Base-by-base conservation (phyloP, 2,888 invertebrate species). In the Calephelis perditalis region DNA sequence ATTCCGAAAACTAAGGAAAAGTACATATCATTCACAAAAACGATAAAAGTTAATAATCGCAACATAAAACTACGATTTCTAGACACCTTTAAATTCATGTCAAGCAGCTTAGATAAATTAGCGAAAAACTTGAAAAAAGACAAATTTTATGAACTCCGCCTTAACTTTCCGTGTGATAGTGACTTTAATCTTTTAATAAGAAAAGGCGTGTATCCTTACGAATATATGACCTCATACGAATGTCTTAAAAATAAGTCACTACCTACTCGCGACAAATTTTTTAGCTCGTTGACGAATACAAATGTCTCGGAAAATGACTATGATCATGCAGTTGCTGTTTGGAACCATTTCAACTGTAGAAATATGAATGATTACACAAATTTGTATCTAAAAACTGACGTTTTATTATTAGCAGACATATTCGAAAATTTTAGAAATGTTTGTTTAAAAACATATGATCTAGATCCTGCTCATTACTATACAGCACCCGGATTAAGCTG, bases 391-490 rank as follows among this genome's bases (percentile, higher is more conserved):
- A 73, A 75, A 68, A 71, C 70, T 12, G 73, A 76, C 60, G 74
- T 75, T 5, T 57, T 74, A 57, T 45, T 78, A 6, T 62, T 79
- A 43, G 67, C 68, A 26, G 76, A 79, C 60, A 63, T 76, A 15
- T 76, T 78, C 65, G 75, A 79, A 72, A 75, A 75, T 60, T 76
- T 76, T 62, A 63, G 77, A 58, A 57, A 65, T 15, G n/a, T 72
- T 3, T 74, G 74, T 64, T 54, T 73, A 7, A 47, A 56, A 11
- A 67, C 69, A 6, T 76, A 75, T 62, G 55, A 62, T 56, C 58
- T 70, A 62, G 68, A 69, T 59, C 69, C 70, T 5, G 67, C 67
- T 11, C 66, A 68, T 61, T 69, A 68, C 58, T 69, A 67, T 55
- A 71, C 68, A 40, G 65, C 68, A n/a, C 71, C 70, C 0, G 68